A percentile compares a stretch with the other conserved stretches of the same genome.
These are phyloP conservation scores for Brachionus calyciflorus DNA, from an alignment of 1,140 invertebrate species.

Conservation along the genomic window DNA sequence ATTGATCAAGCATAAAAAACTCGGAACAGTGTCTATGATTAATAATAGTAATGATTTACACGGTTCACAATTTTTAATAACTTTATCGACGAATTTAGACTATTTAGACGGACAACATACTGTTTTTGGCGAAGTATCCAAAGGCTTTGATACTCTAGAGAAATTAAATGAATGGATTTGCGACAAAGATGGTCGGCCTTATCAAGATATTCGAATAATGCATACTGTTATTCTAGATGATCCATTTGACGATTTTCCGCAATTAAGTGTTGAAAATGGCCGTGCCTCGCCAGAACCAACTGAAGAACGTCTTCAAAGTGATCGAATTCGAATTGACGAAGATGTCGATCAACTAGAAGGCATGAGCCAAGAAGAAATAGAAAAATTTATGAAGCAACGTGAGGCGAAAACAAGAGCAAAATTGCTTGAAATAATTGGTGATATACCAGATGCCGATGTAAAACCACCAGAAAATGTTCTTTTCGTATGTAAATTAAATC, in stretches of 20 bases:
- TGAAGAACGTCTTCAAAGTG: constrained; percentile 68
- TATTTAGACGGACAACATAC: constrained; percentile 90
- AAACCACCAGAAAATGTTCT: constrained; percentile 97
- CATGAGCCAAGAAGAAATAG: constrained; percentile 75
- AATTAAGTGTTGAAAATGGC: constrained; percentile 62
- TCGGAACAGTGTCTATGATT: constrained; percentile 89
- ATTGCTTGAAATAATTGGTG: constrained; percentile 83
- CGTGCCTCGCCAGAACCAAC: constrained; percentile 79
- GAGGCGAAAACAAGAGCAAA: constrained; percentile 94
- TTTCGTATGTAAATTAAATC: constrained; percentile 99
- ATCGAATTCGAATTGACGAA: constrained; percentile 82
- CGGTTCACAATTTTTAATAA: constrained; percentile 92
- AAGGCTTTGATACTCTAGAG: constrained; percentile 77
- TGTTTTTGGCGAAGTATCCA: constrained; percentile 82
- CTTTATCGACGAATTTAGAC: constrained; percentile 79
- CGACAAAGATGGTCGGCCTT: constrained; percentile 83
- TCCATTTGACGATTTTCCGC: constrained; percentile 83
- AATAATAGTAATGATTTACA: constrained; percentile 87
- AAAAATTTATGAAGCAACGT: constrained; percentile 80
- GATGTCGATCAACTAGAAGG: constrained; percentile 85
- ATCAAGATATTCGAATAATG: constrained; percentile 91
- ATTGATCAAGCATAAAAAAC: constrained; percentile 80
- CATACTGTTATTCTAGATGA: constrained; percentile 95
- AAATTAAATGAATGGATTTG: constrained; percentile 91
- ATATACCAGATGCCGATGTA: constrained; percentile 71